Evolutionary conservation across 2,113 vertebrate species (phyloP).

Genomic region (Lepus timidus): DNA sequence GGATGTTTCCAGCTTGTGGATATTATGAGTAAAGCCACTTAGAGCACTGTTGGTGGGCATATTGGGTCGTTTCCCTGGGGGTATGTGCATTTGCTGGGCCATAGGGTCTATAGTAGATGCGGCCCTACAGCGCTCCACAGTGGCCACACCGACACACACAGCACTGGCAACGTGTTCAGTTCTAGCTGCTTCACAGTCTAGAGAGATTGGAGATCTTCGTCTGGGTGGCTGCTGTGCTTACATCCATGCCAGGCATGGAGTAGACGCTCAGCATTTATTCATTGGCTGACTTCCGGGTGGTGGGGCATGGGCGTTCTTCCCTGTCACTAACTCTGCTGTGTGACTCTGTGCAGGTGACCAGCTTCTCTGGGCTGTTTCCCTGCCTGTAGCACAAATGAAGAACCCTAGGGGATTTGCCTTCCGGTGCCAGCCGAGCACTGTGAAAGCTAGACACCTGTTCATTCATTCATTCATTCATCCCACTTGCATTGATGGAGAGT

Average conservation of each 20-base stretch:
- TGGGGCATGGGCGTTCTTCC: neutral
- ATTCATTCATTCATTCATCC: constrained; percentile 31
- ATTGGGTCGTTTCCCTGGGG: neutral
- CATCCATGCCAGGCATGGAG: neutral
- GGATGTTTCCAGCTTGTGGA: constrained; percentile 9
- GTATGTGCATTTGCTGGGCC: neutral
- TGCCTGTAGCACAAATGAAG: constrained; percentile 10
- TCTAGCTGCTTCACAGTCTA: neutral
- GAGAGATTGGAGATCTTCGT: neutral
- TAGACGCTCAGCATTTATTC: neutral
- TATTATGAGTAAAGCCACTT: constrained; percentile 43
- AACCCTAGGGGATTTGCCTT: neutral
- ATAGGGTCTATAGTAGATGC: neutral
- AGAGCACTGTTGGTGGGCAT: neutral
- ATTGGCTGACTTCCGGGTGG: neutral
- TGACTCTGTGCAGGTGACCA: constrained; percentile 52
- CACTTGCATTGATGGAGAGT: neutral
- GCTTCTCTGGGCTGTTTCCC: constrained; percentile 41
- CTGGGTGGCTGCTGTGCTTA: neutral
- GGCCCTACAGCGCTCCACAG: constrained; percentile 13
- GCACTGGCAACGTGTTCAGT: neutral
- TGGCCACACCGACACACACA: neutral
- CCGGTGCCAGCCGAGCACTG: neutral
- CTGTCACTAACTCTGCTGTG: constrained; percentile 22
- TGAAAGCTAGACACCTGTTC: constrained; percentile 68